Base-by-base conservation (phyloP, 92 coral and sea anemone species). In the Scolanthus callimorphus region DNA sequence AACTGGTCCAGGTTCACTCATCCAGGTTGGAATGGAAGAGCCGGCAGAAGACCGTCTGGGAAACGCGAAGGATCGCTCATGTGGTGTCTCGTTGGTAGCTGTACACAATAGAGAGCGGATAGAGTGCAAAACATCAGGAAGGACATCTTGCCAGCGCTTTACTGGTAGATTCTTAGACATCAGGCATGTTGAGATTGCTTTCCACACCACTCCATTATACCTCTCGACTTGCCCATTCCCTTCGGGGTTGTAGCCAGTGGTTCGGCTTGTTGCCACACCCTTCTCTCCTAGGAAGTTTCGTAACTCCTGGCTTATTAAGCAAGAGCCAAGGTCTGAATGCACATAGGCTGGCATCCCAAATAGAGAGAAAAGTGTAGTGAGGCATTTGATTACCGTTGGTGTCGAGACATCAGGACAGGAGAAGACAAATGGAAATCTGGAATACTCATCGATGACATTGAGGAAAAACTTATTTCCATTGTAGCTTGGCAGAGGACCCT, bases 191-290 rank as follows among this genome's bases (percentile, higher is more conserved):
- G 65, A 62, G 46, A 84, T 3, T n/a, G n/a, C n/a, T n/a, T n/a
- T n/a, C n/a, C n/a, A n/a, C n/a, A n/a, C n/a, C n/a, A n/a, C n/a
- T n/a, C n/a, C n/a, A n/a, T n/a, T n/a, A n/a, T n/a, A n/a, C n/a
- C n/a, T n/a, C n/a, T n/a, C n/a, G n/a, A n/a, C 81, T 30, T 71
- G 90, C 1, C 84, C 74, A 49, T 81, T 81, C 27, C 74, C 73
- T 59, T 47, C 71, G 0, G 82, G 82, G 60, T 80, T 72, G 63
- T 81, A 74, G 13, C 81, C 73, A 9, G 73, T 67, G 1, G 74
- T 76, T 0, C 57, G 71, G 48, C 79, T 75, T 10, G 66, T 24
- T 10, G 77, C 82, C 9, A 67, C 56, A 15, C 68, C 88, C 61
- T 74, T 61, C 2, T 15, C 26, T 0, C 38, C 17, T 17, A 74